Percentiles rank a stretch among this genome's conserved stretches.
These are phyloP conservation scores for Malacosoma neustria DNA, from an alignment of 2,888 invertebrate genomes.

Conservation along the genomic window DNA sequence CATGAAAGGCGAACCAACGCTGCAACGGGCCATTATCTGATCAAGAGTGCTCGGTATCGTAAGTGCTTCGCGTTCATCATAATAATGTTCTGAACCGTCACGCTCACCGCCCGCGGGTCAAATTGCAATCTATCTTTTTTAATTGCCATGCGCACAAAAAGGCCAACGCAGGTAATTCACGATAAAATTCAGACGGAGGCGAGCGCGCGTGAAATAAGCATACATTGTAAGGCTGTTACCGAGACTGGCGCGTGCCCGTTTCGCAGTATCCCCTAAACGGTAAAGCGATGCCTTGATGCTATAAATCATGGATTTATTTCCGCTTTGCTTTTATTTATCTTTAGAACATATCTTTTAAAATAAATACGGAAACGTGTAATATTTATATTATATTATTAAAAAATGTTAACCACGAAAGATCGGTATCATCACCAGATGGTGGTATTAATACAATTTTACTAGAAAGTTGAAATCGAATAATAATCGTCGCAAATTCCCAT, in stretches of 20 bases:
- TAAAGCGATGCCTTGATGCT: conserved; percentile 25
- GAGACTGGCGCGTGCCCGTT: conserved; percentile 22
- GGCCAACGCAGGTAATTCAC: conserved; percentile 46
- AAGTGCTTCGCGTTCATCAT: conserved; percentile 61
- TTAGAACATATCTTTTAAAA: conserved; percentile 23
- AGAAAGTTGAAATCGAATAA: conserved; percentile 45
- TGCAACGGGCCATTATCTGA: conserved; percentile 49
- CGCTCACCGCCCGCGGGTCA: conserved; percentile 64
- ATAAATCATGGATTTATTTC: conserved; percentile 57
- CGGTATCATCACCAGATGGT: conserved; percentile 20
- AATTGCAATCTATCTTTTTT: conserved; percentile 71
- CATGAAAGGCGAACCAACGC: conserved; percentile 41
- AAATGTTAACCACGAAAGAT: conserved; percentile 17
- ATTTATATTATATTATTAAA: not conserved
- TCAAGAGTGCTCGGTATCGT: conserved; percentile 47
- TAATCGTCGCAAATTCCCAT: conserved; percentile 46
- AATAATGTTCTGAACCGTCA: conserved; percentile 62
- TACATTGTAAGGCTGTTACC: conserved; percentile 15
- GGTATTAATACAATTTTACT: conserved; percentile 29
- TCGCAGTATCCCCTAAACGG: conserved; percentile 10
- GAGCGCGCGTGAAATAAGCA: conserved; percentile 59
- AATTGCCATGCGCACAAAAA: conserved; percentile 62
- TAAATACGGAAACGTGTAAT: conserved; percentile 32
- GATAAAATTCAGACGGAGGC: conserved; percentile 47
- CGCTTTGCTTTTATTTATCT: conserved; percentile 48